A percentile compares a stretch with the other conserved stretches of the same genome.
These are phyloP conservation scores for Charanyca ferruginea DNA, from an alignment of 2,888 invertebrate species.

Conservation along the genomic window DNA sequence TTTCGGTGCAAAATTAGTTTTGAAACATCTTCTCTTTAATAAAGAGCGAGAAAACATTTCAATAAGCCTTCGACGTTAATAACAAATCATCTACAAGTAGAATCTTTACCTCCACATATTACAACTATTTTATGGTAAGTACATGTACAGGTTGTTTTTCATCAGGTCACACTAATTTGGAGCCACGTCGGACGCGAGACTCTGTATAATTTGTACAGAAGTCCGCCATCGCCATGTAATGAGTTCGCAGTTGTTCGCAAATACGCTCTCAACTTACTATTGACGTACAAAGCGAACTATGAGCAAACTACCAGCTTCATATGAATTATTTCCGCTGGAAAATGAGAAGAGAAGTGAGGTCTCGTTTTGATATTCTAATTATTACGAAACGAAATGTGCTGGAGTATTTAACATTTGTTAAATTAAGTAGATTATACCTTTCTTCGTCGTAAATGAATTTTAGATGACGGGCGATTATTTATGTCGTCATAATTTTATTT, in stretches of 20 bases:
- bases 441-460: background rate
- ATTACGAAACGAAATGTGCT: slow-evolving; percentile 1
- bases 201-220: slow-evolving; percentile 59
- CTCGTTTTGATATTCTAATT: slow-evolving; percentile 25
- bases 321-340: slow-evolving; percentile 43
- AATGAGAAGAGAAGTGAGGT: slow-evolving; percentile 14
- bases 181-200: slow-evolving; percentile 51
- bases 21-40: too few relatives aligned
- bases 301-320: slow-evolving; percentile 34
- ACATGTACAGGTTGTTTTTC: slow-evolving; percentile 36
- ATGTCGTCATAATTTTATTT: background rate
- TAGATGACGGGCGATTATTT: background rate
- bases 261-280: slow-evolving; percentile 54
- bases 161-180: slow-evolving; percentile 62
- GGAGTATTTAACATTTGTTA: background rate
- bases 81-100: background rate
- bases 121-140: slow-evolving; percentile 3
- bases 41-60: too few relatives aligned
- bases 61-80: background rate
- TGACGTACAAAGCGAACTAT: slow-evolving; percentile 50
- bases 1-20: too few relatives aligned
- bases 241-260: slow-evolving; percentile 56
- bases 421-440: background rate
- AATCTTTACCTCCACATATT: background rate
- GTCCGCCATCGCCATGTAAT: slow-evolving; percentile 62